Evolutionary conservation across 2,888 invertebrate genomes (phyloP), one percentile per base, ranked within the genome.

Genomic region (Caenorhabditis sinica): DNA sequence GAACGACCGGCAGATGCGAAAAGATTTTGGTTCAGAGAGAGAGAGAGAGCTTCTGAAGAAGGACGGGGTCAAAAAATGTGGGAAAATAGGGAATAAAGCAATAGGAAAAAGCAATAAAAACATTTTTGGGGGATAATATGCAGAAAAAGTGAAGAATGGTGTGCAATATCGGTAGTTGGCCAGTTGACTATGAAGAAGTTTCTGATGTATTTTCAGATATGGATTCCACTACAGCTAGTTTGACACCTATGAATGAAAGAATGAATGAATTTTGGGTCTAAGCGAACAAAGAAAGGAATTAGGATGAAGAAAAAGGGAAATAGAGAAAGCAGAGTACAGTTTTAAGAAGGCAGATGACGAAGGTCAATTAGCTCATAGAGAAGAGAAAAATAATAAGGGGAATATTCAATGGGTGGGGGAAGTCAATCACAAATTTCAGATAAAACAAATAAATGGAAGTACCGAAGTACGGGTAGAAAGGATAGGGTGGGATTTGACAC

Each of bases 1-100:
- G 17, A 56, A 76, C 66, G 66, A 81, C 74, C 74, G 74, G 81
- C 81, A 81, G 74, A 81, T 74, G 73, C 58, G n/a, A 81, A 61
- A 73, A 81, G 60, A 74, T 56, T 81, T 73, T 61, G 60, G 74
- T 61, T 75, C 58, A 36, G 33, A 36, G 33, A 36, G 9, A 36
- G 33, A 40, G 61, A 77, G 69, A 60, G 63, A 63, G 23, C 20
- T 17, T 63, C 68, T 63, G 69, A 72, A 79, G 65, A 40, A 8
- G 45, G 45, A 51, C 53, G 77, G 36, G 63, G 63, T 61, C 76
- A 77, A 66, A 53, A 60, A 30, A 20, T 45, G 45, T 60, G 30
- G 23, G 69, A 17, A 53, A 13, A 3, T 40, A 23, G 30, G 53
- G 63, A 30, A 53, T 77, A 77, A 77, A 77, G 77, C 77, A 63